phyloP scores from a whole-genome alignment of 2,797 vertebrate species.

The Coreius guichenoti region DNA sequence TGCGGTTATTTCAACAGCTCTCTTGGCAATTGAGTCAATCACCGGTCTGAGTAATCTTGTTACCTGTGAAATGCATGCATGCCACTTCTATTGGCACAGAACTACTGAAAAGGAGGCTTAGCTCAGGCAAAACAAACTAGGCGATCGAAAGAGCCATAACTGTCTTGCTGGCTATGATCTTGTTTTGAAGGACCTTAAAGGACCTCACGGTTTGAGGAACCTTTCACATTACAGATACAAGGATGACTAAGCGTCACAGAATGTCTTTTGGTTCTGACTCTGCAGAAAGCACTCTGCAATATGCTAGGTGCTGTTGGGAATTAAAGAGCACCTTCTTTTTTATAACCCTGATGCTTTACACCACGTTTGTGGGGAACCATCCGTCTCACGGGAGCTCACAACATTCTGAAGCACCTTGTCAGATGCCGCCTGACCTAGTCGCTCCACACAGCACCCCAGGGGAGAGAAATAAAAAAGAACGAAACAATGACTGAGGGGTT shows the following conservation, averaged over 20 bases:
- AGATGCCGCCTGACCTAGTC: constrained; percentile 79
- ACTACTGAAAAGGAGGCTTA: constrained; percentile 79
- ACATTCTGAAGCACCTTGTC: constrained; percentile 87
- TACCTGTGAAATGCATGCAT: constrained; percentile 95
- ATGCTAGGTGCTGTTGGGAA: constrained; percentile 35
- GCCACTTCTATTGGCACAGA: constrained; percentile 90
- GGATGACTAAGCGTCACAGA: constrained; percentile 2
- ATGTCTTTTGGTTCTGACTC: constrained; percentile 19
- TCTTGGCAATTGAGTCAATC: constrained; percentile 93
- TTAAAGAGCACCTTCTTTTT: constrained; percentile 64
- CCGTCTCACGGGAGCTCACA: constrained; percentile 82
- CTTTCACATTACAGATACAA: not conserved
- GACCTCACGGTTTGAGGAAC: not conserved
- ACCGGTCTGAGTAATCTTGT: constrained; percentile 94
- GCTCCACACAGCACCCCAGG: constrained; percentile 66
- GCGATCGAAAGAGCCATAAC: constrained; percentile 28
- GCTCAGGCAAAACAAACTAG: constrained; percentile 54
- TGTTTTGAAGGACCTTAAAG: constrained; percentile 23
- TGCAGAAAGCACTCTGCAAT: not conserved
- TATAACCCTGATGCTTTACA: constrained; percentile 64
- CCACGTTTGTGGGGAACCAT: constrained; percentile 80
- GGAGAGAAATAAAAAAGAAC: constrained; percentile 66
- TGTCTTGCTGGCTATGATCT: constrained; percentile 15
- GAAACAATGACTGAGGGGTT: constrained; percentile 69
- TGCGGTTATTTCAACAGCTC: constrained; percentile 86